Percentiles rank a stretch among this genome's conserved stretches.
These are phyloP conservation scores for Spilosoma lubricipeda DNA, from an alignment of 2,888 invertebrate species.

Conservation along the genomic window DNA sequence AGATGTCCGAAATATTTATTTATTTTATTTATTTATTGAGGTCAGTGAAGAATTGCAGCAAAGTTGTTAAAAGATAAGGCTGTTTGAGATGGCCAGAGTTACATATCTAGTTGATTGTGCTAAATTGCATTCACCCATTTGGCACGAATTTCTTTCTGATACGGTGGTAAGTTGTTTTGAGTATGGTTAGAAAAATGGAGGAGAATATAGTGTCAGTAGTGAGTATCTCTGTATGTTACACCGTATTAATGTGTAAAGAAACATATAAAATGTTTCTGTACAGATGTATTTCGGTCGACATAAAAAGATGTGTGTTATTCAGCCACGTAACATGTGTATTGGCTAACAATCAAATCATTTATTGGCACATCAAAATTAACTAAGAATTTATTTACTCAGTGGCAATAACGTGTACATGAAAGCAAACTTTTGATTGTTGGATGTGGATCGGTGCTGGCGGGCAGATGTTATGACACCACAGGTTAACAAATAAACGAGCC, in stretches of 20 bases:
- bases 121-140: background rate
- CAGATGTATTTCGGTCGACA: conserved; percentile 5
- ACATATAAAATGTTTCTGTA: conserved; percentile 5
- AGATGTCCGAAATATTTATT: too few species aligned
- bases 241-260: background rate
- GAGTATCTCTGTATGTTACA: background rate
- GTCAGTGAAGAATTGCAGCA: background rate
- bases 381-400: conserved; percentile 48
- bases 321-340: conserved; percentile 37
- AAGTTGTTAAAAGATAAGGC: background rate
- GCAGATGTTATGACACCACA: conserved; percentile 59
- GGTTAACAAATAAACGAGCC: conserved; percentile 72
- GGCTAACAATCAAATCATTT: conserved; percentile 51
- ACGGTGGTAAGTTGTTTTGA: background rate
- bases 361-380: conserved; percentile 53
- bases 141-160: background rate
- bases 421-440: conserved; percentile 54
- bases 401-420: conserved; percentile 57
- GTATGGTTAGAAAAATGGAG: background rate
- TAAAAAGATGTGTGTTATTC: conserved; percentile 26
- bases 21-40: too few species aligned
- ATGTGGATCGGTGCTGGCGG: conserved; percentile 33
- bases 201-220: too few species aligned
- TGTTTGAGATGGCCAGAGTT: background rate
- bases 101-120: background rate